These are phyloP conservation scores for Gymnocephalus cernua DNA, from an alignment of 2,113 vertebrate genomes.

Conservation along the genomic window DNA sequence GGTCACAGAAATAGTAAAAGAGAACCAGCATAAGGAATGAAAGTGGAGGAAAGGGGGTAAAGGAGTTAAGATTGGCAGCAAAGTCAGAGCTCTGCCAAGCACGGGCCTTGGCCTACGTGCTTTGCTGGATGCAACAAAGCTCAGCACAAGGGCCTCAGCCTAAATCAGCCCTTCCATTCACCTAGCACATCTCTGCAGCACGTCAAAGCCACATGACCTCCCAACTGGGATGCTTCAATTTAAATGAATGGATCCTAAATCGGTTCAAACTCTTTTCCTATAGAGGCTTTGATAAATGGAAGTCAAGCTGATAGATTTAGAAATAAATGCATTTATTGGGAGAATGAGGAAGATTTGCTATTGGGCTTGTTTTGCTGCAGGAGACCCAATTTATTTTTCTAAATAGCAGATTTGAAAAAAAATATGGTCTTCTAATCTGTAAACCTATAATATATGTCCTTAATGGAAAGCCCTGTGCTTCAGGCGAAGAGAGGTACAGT, in stretches of 20 bases:
- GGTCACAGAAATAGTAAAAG: conserved; percentile 59
- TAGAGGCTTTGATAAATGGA: conserved; percentile 9
- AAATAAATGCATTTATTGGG: conserved; percentile 29
- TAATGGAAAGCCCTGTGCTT: conserved; percentile 35
- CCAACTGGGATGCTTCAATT: conserved; percentile 1
- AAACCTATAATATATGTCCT: conserved; percentile 23
- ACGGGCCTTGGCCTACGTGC: neutral
- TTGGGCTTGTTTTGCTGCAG: conserved; percentile 20
- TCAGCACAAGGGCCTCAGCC: conserved; percentile 17
- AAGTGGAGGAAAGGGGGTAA: conserved; percentile 14
- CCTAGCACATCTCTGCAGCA: conserved; percentile 9
- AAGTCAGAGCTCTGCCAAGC: conserved; percentile 20
- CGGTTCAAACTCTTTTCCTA: conserved; percentile 21
- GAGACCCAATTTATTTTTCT: conserved; percentile 23
- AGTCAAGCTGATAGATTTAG: conserved; percentile 24
- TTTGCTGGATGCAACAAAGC: neutral
- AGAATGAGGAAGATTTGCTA: neutral
- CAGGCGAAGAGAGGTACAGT: conserved; percentile 15
- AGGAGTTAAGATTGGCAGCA: conserved; percentile 34
- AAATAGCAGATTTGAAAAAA: conserved; percentile 10
- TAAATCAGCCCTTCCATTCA: conserved; percentile 23
- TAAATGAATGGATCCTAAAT: conserved; percentile 24
- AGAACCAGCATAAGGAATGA: conserved; percentile 18
- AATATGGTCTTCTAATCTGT: conserved; percentile 10
- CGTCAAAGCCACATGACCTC: neutral